phyloP scores from a whole-genome alignment of 1,140 invertebrate species.

The Cecropterus lyciades region DNA sequence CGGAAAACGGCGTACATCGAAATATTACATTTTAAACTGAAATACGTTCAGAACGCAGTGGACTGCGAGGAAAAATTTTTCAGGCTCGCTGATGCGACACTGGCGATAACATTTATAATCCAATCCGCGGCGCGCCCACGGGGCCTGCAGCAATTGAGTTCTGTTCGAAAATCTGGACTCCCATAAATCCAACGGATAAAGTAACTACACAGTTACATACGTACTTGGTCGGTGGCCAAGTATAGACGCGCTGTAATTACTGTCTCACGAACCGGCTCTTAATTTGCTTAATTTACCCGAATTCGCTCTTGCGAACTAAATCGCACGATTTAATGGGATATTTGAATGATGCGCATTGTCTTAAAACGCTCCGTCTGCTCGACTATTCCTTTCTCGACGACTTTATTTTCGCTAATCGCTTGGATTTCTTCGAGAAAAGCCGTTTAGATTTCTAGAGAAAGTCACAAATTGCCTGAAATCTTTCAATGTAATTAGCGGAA shows the following conservation, averaged over 20 bases:
- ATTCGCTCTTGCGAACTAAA: conserved; percentile 64
- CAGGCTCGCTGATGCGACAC: conserved; percentile 46
- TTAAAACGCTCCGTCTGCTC: conserved; percentile 59
- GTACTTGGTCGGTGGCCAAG: conserved; percentile 69
- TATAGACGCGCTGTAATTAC: conserved; percentile 70
- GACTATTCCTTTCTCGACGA: conserved; percentile 49
- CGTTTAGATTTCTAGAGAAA: conserved; percentile 25
- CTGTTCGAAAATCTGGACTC: conserved; percentile 55
- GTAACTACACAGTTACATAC: conserved; percentile 39
- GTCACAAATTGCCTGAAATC: conserved; percentile 32
- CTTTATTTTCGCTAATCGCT: conserved; percentile 39
- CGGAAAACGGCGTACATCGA: conserved; percentile 22
- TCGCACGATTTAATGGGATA: conserved; percentile 73
- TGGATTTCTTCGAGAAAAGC: conserved; percentile 37
- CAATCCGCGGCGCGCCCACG: conserved; percentile 46
- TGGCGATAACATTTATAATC: conserved; percentile 67
- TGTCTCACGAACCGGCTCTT: conserved; percentile 70
- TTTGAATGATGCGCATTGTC: conserved; percentile 73
- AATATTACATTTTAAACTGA: conserved; percentile 22
- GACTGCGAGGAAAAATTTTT: conserved; percentile 48
- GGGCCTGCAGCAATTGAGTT: conserved; percentile 56
- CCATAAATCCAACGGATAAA: conserved; percentile 58
- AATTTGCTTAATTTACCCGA: conserved; percentile 79
- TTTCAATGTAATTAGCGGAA: conserved; percentile 30
- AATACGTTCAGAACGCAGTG: conserved; percentile 44